Evolutionary conservation across 2,113 vertebrate species (phyloP).

Genomic region (Catharus minimus): DNA sequence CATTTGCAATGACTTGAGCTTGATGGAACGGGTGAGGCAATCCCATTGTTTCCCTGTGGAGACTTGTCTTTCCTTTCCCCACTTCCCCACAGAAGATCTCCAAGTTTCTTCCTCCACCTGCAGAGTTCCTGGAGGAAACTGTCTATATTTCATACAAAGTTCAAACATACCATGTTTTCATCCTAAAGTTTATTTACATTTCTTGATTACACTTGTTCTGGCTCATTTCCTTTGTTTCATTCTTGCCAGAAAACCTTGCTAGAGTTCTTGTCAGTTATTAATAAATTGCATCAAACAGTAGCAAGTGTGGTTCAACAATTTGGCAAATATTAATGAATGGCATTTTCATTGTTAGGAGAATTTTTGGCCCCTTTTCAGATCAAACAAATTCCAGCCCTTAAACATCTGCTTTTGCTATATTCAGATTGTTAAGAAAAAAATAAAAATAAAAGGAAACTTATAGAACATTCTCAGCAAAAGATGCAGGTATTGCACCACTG

Average conservation of each 20-base stretch:
- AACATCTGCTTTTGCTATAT: constrained; percentile 20
- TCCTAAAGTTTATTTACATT: constrained; percentile 63
- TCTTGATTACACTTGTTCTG: constrained; percentile 57
- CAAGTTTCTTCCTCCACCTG: constrained; percentile 47
- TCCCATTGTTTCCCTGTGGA: background rate
- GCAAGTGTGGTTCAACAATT: constrained; percentile 34
- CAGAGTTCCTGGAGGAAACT: constrained; percentile 43
- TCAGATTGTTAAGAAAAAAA: background rate
- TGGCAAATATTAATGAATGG: constrained; percentile 33
- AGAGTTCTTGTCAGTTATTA: constrained; percentile 41
- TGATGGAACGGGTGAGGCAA: background rate
- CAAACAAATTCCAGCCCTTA: constrained; percentile 23
- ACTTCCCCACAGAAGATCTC: background rate
- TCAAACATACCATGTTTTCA: constrained; percentile 51
- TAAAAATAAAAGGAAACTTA: background rate
- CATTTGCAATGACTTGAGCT: background rate
- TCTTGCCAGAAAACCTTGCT: constrained; percentile 54
- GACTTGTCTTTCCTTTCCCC: constrained; percentile 13
- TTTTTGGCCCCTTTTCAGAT: background rate
- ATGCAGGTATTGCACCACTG: background rate
- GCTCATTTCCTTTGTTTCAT: constrained; percentile 64
- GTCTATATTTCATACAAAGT: constrained; percentile 57
- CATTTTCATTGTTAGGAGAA: constrained; percentile 41
- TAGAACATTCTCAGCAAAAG: background rate
- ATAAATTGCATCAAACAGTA: constrained; percentile 52